Conservation (phyloP, 2,888 invertebrate genomes). For the Orthosia cruda region DNA sequence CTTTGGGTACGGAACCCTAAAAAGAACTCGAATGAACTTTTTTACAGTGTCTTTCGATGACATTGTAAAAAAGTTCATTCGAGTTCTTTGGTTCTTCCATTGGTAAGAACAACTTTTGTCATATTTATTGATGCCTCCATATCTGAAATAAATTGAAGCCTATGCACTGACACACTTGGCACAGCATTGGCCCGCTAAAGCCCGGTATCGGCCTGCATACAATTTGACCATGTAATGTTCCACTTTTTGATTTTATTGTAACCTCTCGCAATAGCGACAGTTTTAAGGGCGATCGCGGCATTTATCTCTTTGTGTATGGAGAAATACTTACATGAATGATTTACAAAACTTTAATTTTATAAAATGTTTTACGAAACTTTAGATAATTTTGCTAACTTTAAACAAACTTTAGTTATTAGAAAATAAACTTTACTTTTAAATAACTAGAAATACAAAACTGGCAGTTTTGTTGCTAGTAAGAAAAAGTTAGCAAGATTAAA, state of each 20-base stretch:
- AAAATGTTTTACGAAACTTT: too few species aligned
- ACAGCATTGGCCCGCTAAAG: conserved; percentile 55
- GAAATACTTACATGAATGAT: not conserved
- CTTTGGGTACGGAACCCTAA: too few species aligned
- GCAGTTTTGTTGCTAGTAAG: too few species aligned
- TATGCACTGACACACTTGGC: conserved; percentile 61
- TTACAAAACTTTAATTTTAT: too few species aligned
- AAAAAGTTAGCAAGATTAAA: too few species aligned
- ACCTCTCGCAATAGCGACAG: conserved; percentile 50
- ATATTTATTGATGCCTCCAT: conserved; percentile 59
- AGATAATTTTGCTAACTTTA: too few species aligned
- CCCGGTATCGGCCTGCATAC: conserved; percentile 64
- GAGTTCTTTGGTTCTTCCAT: too few species aligned
- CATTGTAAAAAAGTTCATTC: too few species aligned
- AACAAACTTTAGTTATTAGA: too few species aligned
- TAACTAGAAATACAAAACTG: too few species aligned
- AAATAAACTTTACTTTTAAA: too few species aligned
- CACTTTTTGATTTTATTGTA: conserved; percentile 63
- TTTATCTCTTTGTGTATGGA: conserved; percentile 23
- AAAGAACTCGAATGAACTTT: conserved; percentile 17
- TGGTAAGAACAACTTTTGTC: conserved; percentile 57
- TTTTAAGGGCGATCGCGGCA: conserved; percentile 41
- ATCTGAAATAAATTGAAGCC: conserved; percentile 55
- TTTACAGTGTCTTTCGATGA: conserved; percentile 22
- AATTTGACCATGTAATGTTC: conserved; percentile 70